A percentile compares a stretch with the other conserved stretches of the same genome.
Evolutionary conservation across 92 coral and sea anemone species (phyloP).

Genomic region (Montipora capitata): DNA sequence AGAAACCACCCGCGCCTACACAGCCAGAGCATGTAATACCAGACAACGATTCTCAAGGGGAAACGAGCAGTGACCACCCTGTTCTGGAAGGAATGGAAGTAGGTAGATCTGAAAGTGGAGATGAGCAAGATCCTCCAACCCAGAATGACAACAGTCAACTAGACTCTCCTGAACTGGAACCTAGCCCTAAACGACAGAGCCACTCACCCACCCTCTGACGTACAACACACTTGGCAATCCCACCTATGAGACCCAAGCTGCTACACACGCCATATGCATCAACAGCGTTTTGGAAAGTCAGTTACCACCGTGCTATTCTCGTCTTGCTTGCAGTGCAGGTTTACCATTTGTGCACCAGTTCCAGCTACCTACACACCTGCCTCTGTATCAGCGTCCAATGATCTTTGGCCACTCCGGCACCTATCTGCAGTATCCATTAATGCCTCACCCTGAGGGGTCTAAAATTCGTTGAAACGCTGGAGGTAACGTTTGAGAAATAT

Average conservation of each 20-base stretch:
- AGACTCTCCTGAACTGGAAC: background rate
- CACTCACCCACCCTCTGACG: slow-evolving; percentile 20
- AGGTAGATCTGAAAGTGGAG: background rate
- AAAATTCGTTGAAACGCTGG: too few relatives aligned
- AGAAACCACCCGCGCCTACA: background rate
- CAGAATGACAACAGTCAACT: background rate
- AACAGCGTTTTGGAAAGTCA: slow-evolving; percentile 1
- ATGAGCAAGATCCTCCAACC: background rate
- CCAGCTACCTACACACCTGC: background rate
- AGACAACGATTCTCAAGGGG: background rate
- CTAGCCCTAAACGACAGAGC: slow-evolving; percentile 15
- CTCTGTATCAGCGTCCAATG: slow-evolving; percentile 16
- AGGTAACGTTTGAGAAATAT: too few relatives aligned
- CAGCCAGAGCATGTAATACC: background rate
- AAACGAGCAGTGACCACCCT: background rate
- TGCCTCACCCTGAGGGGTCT: background rate
- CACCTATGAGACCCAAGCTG: slow-evolving; percentile 19
- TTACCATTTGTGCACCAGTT: background rate
- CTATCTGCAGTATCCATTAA: slow-evolving; percentile 3
- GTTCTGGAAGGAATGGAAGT: slow-evolving; percentile 4
- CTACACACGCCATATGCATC: background rate
- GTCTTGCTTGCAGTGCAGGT: slow-evolving; percentile 12
- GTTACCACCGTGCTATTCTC: slow-evolving; percentile 3
- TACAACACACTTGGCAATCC: slow-evolving; percentile 33
- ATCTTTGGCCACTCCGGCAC: slow-evolving; percentile 5